Conservation (phyloP, 1,140 invertebrate genomes). For the Caenorhabditis briggsae region DNA sequence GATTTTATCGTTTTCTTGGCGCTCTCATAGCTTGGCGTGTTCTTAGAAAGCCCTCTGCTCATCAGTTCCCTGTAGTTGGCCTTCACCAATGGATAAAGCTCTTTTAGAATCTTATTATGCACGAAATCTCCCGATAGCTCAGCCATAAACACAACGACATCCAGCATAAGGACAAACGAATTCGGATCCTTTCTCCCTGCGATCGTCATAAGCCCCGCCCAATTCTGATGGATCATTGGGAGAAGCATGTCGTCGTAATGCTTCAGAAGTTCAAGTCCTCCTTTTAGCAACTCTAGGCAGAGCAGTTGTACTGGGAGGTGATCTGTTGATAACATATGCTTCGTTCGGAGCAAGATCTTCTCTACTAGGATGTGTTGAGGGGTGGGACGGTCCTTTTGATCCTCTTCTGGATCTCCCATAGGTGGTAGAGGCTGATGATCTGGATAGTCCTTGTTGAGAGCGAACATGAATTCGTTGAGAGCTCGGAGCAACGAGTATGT, state of each 20-base stretch:
- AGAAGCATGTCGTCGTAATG: constrained; percentile 51
- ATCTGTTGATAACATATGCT: constrained; percentile 47
- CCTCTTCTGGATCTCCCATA: background rate
- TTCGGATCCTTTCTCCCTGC: background rate
- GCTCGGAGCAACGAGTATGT: background rate
- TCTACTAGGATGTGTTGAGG: constrained; percentile 2
- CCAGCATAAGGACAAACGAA: background rate
- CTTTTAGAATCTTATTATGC: constrained; percentile 24
- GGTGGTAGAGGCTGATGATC: constrained; percentile 1
- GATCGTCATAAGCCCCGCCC: background rate
- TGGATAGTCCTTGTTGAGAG: background rate
- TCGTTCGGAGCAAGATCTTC: constrained; percentile 35
- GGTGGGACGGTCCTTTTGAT: background rate
- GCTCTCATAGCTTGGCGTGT: background rate
- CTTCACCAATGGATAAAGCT: background rate
- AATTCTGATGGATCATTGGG: constrained; percentile 62
- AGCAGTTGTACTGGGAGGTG: background rate
- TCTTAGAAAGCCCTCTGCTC: background rate
- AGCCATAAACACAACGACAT: background rate
- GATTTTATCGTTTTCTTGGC: too few species aligned
- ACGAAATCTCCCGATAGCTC: background rate
- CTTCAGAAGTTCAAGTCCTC: constrained; percentile 36
- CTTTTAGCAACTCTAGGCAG: background rate
- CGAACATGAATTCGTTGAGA: background rate
- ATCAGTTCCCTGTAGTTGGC: background rate